Conservation (phyloP, 2,113 vertebrate species). For the Erpornis zantholeuca region DNA sequence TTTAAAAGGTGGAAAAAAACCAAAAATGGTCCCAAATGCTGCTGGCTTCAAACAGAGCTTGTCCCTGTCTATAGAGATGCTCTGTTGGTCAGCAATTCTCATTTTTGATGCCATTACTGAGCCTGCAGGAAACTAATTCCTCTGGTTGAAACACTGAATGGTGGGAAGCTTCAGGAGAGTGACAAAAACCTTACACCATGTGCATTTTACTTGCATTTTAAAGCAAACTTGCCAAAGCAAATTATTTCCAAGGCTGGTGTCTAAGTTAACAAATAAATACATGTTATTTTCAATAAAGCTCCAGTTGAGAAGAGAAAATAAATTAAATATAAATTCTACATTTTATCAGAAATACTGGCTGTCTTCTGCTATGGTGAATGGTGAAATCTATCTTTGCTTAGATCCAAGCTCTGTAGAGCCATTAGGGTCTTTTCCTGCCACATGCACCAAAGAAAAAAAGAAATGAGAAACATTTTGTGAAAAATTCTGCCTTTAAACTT, state of each 20-base stretch:
- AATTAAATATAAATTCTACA: neutral
- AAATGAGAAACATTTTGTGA: neutral
- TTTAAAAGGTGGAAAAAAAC: neutral
- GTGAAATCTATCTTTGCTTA: neutral
- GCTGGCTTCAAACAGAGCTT: neutral
- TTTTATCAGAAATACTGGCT: neutral
- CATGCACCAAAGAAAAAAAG: neutral
- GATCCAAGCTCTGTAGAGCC: neutral
- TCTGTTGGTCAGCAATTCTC: neutral
- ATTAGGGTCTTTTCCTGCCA: neutral
- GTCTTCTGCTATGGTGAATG: neutral
- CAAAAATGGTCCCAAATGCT: neutral
- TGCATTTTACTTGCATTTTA: neutral
- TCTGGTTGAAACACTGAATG: neutral
- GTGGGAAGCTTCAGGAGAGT: neutral
- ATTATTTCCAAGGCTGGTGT: neutral
- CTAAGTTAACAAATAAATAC: neutral
- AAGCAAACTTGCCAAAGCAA: neutral
- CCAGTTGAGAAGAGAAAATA: neutral
- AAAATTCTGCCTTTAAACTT: neutral
- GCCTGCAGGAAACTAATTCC: neutral
- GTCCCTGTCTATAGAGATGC: neutral
- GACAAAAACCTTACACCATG: neutral
- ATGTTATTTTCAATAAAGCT: neutral
- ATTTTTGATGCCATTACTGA: neutral